phyloP scores from a whole-genome alignment of 2,888 invertebrate species.

The Helleia helle region DNA sequence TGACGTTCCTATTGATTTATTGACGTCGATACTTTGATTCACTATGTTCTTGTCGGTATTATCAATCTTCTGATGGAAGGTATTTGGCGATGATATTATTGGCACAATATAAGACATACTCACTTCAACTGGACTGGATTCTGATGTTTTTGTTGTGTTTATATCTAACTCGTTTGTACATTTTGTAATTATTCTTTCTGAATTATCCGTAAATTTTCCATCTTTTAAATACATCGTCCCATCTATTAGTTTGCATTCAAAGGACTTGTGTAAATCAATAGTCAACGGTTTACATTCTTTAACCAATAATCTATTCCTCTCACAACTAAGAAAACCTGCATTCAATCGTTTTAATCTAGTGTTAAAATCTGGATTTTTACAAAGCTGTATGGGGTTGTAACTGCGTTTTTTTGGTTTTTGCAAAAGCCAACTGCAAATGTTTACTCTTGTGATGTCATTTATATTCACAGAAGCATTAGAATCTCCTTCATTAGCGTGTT shows the following conservation, averaged over 20 bases:
- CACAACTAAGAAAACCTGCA: slow-evolving; percentile 42
- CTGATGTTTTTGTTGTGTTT: not conserved
- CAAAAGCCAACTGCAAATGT: slow-evolving; percentile 38
- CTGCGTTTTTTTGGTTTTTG: slow-evolving; percentile 45
- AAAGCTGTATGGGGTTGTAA: slow-evolving; percentile 49
- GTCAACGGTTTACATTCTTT: slow-evolving; percentile 51
- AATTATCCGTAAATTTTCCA: slow-evolving; percentile 12
- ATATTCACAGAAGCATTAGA: not conserved
- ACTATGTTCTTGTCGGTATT: too few relatives aligned
- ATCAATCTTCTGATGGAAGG: too few relatives aligned
- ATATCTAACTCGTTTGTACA: slow-evolving; percentile 9
- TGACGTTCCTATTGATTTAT: slow-evolving; percentile 44
- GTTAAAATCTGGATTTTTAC: slow-evolving; percentile 65
- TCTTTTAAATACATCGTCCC: slow-evolving; percentile 40
- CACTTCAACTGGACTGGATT: not conserved
- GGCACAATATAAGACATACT: not conserved
- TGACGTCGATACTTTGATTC: slow-evolving; percentile 42
- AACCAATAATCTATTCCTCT: slow-evolving; percentile 40
- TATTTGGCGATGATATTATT: not conserved
- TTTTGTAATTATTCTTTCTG: slow-evolving; percentile 13
- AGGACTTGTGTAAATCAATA: slow-evolving; percentile 49
- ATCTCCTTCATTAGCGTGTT: slow-evolving; percentile 11
- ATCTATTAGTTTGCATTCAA: slow-evolving; percentile 44
- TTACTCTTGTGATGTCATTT: slow-evolving; percentile 28
- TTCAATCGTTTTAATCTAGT: slow-evolving; percentile 48